A percentile compares a stretch with the other conserved stretches of the same genome.
Conservation (phyloP, 2,888 invertebrate species). For the Sarcophaga caerulescens region DNA sequence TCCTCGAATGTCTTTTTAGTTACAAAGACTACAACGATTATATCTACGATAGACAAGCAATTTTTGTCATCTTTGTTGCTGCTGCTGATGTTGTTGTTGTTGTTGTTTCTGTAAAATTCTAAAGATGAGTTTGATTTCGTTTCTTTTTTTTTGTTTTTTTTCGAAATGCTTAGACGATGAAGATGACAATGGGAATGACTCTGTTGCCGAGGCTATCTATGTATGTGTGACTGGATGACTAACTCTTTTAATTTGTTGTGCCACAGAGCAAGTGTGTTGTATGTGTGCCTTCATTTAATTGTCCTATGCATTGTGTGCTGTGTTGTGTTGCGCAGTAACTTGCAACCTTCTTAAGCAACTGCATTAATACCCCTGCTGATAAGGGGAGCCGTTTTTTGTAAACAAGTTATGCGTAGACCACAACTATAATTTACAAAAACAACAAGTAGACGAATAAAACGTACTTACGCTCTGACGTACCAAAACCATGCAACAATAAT, state of each 20-base stretch:
- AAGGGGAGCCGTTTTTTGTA: not conserved
- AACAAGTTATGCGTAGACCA: too few relatives aligned
- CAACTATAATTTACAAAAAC: too few relatives aligned
- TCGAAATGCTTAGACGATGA: not conserved
- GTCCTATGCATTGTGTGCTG: not conserved
- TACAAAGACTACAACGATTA: conserved; percentile 16
- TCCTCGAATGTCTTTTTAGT: conserved; percentile 48
- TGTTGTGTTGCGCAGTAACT: not conserved
- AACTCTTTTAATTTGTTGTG: conserved; percentile 33
- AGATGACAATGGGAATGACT: not conserved
- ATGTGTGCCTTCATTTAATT: conserved; percentile 9
- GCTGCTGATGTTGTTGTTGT: too few relatives aligned
- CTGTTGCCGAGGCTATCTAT: not conserved
- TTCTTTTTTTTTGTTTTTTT: too few relatives aligned
- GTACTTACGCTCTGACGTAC: too few relatives aligned
- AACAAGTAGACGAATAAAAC: too few relatives aligned
- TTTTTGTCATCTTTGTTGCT: not conserved
- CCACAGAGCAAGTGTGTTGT: not conserved
- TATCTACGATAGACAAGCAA: not conserved
- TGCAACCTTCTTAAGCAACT: conserved; percentile 18
- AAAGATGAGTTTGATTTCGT: not conserved
- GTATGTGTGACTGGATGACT: conserved; percentile 41
- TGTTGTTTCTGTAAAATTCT: not conserved
- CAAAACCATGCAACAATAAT: conserved; percentile 22
- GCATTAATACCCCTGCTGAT: conserved; percentile 44